Evolutionary conservation across 2,888 invertebrate species (phyloP).

Genomic region (Synergus umbraculus): DNA sequence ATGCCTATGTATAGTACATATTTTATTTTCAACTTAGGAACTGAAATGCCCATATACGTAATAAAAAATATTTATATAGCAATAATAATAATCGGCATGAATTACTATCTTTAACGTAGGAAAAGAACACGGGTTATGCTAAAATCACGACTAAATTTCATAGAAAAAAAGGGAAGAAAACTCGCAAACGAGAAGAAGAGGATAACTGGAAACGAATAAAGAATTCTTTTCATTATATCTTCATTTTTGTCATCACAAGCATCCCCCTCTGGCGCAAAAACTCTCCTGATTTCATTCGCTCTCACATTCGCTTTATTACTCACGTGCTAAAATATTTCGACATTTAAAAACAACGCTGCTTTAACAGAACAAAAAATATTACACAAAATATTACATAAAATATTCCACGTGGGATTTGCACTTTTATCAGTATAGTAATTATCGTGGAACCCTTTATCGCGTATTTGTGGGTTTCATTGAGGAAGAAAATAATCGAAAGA

Average conservation of each 20-base stretch:
- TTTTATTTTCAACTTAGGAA: constrained; percentile 73
- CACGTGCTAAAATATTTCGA: constrained; percentile 43
- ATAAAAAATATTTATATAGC: constrained; percentile 69
- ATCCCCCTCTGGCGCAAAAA: constrained; percentile 31
- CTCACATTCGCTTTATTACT: constrained; percentile 38
- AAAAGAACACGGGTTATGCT: constrained; percentile 62
- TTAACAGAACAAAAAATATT: constrained; percentile 65
- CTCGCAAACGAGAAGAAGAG: constrained; percentile 53
- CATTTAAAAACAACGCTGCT: constrained; percentile 62
- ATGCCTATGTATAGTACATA: constrained; percentile 63
- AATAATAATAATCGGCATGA: constrained; percentile 59
- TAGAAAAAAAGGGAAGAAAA: constrained; percentile 59
- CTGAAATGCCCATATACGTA: constrained; percentile 70
- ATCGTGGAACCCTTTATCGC: constrained; percentile 52
- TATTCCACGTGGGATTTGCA: constrained; percentile 65
- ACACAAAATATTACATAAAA: constrained; percentile 58
- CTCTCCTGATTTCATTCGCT: constrained; percentile 37
- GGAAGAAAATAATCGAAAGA: constrained; percentile 58
- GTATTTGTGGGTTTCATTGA: constrained; percentile 57
- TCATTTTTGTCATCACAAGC: constrained; percentile 36
- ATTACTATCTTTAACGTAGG: constrained; percentile 63
- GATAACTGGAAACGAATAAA: constrained; percentile 57
- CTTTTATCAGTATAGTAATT: constrained; percentile 53
- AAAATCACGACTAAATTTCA: constrained; percentile 64
- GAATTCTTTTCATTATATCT: constrained; percentile 52